Base-by-base conservation (phyloP, 2,888 invertebrate genomes). In the Drosophila leonis region DNA sequence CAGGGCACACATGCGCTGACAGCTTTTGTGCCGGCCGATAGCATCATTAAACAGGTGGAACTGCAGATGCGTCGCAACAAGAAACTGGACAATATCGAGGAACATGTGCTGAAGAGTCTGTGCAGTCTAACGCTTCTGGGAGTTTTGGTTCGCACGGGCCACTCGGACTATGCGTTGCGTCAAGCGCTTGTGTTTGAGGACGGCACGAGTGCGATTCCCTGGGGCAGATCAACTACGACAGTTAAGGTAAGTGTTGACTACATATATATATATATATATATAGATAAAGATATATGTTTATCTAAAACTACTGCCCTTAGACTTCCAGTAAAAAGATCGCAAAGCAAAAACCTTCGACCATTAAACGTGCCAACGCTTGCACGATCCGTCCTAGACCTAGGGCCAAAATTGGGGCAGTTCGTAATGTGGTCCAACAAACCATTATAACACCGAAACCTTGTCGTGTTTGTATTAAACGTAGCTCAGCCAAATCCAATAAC, bases 41-140 rank as follows among this genome's bases (percentile, higher is more conserved):
- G 7, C 9, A 61, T 67, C 4, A 6, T 51, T 0, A 6, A n/a
- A 0, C 49, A 44, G 20, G 61, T 70, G n/a, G n/a, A 39, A 10
- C 0, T 3, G 3, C 41, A 55, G 42, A 29, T 68, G 57, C 39
- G 44, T 6, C 7, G 7, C 35, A 7, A 0, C 4, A 41, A 27
- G 2, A 20, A 3, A 0, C 0, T 8, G 0, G 0, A 8, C 0
- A n/a, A 61, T 6, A 0, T 42, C 1, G 44, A 61, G 13, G 1
- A 10, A 0, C 24, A 7, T 1, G 61, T 68, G 0, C n/a, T 13
- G 0, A 31, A 29, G 18, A 61, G 60, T 2, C 33, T 70, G 4
- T 27, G 24, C 27, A 67, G 20, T 4, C n/a, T 70, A 4, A 70
- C 61, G 0, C 20, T n/a, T n/a, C 10, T 67, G 39, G 70, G 70